Evolutionary conservation across 92 coral and sea anemone genomes (phyloP), one percentile per base, ranked within the genome.

Genomic region (Anthopleura xanthogrammica): DNA sequence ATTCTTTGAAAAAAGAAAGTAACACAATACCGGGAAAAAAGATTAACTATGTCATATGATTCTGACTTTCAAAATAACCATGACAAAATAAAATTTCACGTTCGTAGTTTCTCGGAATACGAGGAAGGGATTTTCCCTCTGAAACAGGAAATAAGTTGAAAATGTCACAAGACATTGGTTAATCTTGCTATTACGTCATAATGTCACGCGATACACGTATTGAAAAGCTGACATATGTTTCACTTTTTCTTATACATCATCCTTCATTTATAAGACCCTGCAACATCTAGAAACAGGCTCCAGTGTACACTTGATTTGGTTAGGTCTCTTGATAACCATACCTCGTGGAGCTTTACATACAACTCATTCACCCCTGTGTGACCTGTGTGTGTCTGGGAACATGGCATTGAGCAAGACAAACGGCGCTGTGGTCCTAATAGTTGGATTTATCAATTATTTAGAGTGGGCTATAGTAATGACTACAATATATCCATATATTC

Each of bases 381-480:
- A 14, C 50, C 8, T 3, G 16, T 16, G 12, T 6, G 19, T 73
- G 7, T 40, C 52, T 39, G 19, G n/a, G 24, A 77, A 76, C n/a
- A 79, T 79, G 82, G 48, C 73, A 1, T 36, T 79, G 55, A 79
- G 72, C 58, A 90, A 83, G 88, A 82, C 81, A 75, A 91, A 91
- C 84, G 66, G 80, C 20, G 75, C 87, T 14, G 85, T 87, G 20
- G 85, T 91, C 39, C 72, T 91, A 56, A 22, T 86, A 19, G 85
- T 91, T 24, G 94, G 92, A 6, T 91, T 91, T 83, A 90, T 91
- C 24, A 91, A 87, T 79, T 91, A 91, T 71, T 55, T 91, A 50
- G 94, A 91, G 77, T 91, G 94, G 94, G 90, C 92, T 2, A 80
- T 91, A 39, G 94, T 91, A 9, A 86, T 91, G 88, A 82, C 94